Evolutionary conservation across 2,888 invertebrate species (phyloP), one percentile per base, ranked within the genome.

Genomic region (Ditula angustiorana): DNA sequence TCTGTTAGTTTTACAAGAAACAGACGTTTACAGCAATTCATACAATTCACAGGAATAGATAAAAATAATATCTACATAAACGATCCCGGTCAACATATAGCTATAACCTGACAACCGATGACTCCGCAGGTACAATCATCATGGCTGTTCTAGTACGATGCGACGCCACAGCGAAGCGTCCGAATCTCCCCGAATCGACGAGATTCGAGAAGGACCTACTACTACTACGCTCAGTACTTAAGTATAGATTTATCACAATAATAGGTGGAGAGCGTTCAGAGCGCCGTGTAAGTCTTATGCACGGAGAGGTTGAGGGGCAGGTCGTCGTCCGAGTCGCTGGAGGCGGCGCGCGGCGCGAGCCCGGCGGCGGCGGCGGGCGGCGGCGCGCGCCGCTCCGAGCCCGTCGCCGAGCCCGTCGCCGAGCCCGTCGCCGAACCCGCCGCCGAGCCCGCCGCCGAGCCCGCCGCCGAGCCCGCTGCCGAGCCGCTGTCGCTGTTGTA

Each of bases 251-350:
- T 35, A 61, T 64, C 64, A 64, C 64, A 61, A 49, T 60, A 13
- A 28, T 28, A 55, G 26, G 44, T 58, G 66, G 60, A 46, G 68
- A 16, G 59, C 46, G 50, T 66, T 68, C 71, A 74, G 52, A 74
- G 68, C 56, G 66, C 69, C 26, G 66, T 67, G 57, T 70, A 70
- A 49, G 71, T 69, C 69, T 81, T 85, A 49, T 83, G 80, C 69
- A 89, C 73, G 1, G 85, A 83, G 19, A 89, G 80, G 74, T 90
- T 88, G 19, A 89, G 78, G 26, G 91, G 91, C 66, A 89, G 70
- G 69, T 90, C 80, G 63, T 90, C 90, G 52, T 90, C 90, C 1
- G 89, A 84, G 70, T 89, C 90, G 0, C 86, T 79, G 41, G 63
- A 55, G 11, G 63, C 46, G 44, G 70, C 69, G 35, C 68, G 21